Conservation (phyloP, 1,140 invertebrate species). For the Drosophila eugracilis region DNA sequence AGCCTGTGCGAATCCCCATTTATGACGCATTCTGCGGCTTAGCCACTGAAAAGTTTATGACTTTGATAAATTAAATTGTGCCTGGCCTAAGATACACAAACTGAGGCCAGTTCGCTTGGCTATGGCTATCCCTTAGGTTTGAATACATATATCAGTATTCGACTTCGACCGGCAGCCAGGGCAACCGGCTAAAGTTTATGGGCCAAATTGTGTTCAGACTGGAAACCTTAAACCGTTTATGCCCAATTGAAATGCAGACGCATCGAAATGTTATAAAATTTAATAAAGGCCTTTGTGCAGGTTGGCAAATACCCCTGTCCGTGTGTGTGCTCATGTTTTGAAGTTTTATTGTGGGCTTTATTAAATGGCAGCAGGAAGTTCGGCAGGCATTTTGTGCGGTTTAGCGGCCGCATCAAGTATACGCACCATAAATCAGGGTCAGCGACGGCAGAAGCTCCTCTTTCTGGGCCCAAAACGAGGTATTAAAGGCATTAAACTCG, state of each 20-base stretch:
- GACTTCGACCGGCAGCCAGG: conserved; percentile 7
- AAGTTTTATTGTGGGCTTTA: conserved; percentile 61
- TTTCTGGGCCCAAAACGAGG: conserved; percentile 52
- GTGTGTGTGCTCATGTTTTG: conserved; percentile 42
- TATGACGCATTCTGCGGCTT: conserved; percentile 63
- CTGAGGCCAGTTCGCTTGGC: not conserved
- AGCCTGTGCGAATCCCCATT: conserved; percentile 27
- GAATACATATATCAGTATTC: conserved; percentile 49
- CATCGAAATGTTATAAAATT: conserved; percentile 82
- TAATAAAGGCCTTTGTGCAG: conserved; percentile 54
- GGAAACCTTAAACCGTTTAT: conserved; percentile 66
- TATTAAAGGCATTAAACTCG: conserved; percentile 79
- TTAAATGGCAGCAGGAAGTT: conserved; percentile 39
- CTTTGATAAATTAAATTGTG: conserved; percentile 81
- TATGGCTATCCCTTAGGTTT: conserved; percentile 24
- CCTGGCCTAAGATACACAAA: conserved; percentile 29
- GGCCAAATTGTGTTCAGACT: conserved; percentile 21
- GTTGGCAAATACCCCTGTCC: not conserved
- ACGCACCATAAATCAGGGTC: conserved; percentile 80
- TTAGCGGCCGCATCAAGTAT: conserved; percentile 76
- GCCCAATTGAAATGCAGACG: conserved; percentile 77
- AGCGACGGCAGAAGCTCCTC: conserved; percentile 47
- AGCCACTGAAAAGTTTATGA: conserved; percentile 75
- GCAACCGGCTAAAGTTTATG: conserved; percentile 53
- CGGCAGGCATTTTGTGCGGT: conserved; percentile 63